A percentile compares a stretch with the other conserved stretches of the same genome.
These are phyloP conservation scores for Leptonema lineaticorne DNA, from an alignment of 1,140 invertebrate species.

Conservation along the genomic window DNA sequence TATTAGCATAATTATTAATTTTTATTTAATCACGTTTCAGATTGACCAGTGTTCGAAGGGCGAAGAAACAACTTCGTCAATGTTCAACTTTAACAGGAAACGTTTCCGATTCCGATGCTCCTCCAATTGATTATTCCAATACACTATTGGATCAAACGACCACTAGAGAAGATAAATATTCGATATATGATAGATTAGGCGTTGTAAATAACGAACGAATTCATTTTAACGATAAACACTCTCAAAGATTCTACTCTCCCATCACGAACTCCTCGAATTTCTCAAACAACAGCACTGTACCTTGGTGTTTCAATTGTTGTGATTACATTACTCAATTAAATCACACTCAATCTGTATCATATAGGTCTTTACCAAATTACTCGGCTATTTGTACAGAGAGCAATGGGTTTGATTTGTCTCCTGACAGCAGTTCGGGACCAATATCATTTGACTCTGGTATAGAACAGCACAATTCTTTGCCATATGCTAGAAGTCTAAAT, in stretches of 20 bases:
- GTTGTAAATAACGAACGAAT: constrained; percentile 6
- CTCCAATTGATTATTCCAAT: constrained; percentile 16
- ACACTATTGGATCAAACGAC: background rate
- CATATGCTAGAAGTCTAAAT: constrained; percentile 38
- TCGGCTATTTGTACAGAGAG: constrained; percentile 22
- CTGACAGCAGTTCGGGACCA: constrained; percentile 40
- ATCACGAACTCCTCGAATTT: constrained; percentile 8
- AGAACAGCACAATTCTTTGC: constrained; percentile 39
- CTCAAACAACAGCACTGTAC: background rate
- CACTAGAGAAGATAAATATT: constrained; percentile 9
- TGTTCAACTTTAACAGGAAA: constrained; percentile 25
- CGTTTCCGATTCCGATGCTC: constrained; percentile 36
- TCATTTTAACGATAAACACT: constrained; percentile 5
- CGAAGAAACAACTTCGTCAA: constrained; percentile 40
- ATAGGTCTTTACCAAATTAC: constrained; percentile 38
- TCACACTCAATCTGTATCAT: background rate
- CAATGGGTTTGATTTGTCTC: constrained; percentile 32
- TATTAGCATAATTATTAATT: background rate
- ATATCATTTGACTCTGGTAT: constrained; percentile 42
- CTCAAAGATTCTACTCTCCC: background rate
- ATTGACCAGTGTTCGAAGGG: constrained; percentile 40
- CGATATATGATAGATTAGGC: constrained; percentile 31
- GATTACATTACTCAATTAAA: constrained; percentile 30
- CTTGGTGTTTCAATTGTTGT: constrained; percentile 37
- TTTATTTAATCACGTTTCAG: constrained; percentile 33